Percentiles rank a stretch among this genome's conserved stretches.
These are phyloP conservation scores for Poecilia velifera DNA, from an alignment of 2,797 vertebrate species.

Conservation along the genomic window DNA sequence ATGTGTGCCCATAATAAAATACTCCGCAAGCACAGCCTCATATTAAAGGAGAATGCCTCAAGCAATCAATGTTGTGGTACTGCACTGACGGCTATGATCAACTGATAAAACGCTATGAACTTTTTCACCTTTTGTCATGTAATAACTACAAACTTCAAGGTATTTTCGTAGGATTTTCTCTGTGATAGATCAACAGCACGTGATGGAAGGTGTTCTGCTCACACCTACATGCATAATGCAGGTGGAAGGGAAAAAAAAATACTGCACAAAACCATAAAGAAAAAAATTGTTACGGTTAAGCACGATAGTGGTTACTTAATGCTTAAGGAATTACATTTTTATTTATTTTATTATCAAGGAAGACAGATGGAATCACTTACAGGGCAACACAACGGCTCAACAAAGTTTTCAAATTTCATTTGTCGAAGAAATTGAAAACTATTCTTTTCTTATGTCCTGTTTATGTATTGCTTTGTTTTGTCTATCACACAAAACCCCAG, in stretches of 20 bases:
- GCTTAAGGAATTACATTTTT: not conserved
- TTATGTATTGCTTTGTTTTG: not conserved
- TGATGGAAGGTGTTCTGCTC: not conserved
- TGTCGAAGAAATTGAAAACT: not conserved
- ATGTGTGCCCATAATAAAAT: conserved; percentile 73
- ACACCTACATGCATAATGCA: not conserved
- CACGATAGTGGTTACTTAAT: not conserved
- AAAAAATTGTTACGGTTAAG: not conserved
- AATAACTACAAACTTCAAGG: not conserved
- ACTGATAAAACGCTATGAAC: conserved; percentile 51
- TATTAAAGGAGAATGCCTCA: conserved; percentile 70
- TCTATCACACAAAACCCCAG: not conserved
- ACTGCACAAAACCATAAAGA: not conserved
- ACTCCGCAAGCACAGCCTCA: conserved; percentile 68
- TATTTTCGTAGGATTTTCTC: not conserved
- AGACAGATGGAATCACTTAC: not conserved
- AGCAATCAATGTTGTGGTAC: conserved; percentile 61
- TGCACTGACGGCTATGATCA: conserved; percentile 62
- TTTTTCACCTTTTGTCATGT: not conserved
- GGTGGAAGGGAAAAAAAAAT: not conserved
- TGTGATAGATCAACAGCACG: not conserved
- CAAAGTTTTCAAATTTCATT: not conserved
- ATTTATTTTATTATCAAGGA: not conserved
- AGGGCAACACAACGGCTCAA: not conserved
- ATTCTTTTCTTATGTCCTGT: not conserved